Evolutionary conservation across 2,888 invertebrate species (phyloP).

Genomic region (Stenurella melanura): DNA sequence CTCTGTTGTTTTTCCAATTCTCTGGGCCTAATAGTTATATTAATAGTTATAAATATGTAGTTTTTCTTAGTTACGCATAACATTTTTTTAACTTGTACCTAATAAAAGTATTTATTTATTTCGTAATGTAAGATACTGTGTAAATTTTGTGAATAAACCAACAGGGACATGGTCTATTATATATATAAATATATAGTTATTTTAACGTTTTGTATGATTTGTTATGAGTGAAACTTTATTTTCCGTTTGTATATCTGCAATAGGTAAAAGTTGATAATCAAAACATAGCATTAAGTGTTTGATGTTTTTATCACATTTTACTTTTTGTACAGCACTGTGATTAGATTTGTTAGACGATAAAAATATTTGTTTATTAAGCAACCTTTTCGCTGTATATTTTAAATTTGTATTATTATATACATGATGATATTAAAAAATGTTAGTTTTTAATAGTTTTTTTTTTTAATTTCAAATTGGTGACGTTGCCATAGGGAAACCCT

Average conservation of each 20-base stretch:
- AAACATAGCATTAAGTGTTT: conserved; percentile 63
- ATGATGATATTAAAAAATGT: conserved; percentile 47
- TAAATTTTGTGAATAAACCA: conserved; percentile 61
- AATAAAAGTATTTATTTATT: conserved; percentile 54
- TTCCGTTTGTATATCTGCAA: conserved; percentile 56
- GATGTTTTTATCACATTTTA: conserved; percentile 64
- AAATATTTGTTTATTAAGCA: conserved; percentile 45
- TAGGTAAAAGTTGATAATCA: conserved; percentile 60
- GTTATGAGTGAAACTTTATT: conserved; percentile 50
- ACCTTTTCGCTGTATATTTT: conserved; percentile 42
- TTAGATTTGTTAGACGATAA: conserved; percentile 60
- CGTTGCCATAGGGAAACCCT: too few relatives aligned
- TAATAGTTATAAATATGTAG: conserved; percentile 42
- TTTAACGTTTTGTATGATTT: conserved; percentile 50
- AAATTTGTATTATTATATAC: conserved; percentile 44
- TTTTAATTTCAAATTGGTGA: conserved; percentile 33
- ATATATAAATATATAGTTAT: conserved; percentile 46
- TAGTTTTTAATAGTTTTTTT: conserved; percentile 49
- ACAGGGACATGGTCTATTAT: conserved; percentile 59
- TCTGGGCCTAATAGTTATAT: conserved; percentile 3
- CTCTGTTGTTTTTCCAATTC: neutral
- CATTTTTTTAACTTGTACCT: conserved; percentile 38
- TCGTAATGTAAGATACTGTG: conserved; percentile 59
- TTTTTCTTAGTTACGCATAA: conserved; percentile 40
- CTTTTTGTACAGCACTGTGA: conserved; percentile 70